Conservation (phyloP, 2,888 invertebrate species). For the Xylota sylvarum region DNA sequence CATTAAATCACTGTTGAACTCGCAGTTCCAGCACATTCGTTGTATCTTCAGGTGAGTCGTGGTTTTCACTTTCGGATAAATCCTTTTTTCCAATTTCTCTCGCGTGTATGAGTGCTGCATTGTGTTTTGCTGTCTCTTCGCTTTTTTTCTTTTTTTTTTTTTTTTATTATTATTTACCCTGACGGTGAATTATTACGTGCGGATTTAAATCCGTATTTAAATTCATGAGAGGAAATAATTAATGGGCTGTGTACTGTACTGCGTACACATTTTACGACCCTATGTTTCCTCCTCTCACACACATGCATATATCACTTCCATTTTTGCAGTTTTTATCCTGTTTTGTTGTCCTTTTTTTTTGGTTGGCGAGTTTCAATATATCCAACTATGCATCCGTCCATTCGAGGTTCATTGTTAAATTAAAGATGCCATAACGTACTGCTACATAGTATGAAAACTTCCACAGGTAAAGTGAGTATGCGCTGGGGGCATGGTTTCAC, state of each 20-base stretch:
- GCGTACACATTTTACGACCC: slow-evolving; percentile 64
- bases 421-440: slow-evolving; percentile 64
- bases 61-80: slow-evolving; percentile 49
- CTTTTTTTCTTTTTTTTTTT: slow-evolving; percentile 6
- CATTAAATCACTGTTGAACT: slow-evolving; percentile 56
- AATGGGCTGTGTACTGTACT: slow-evolving; percentile 61
- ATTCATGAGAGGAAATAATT: slow-evolving; percentile 77
- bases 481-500: neutral
- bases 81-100: slow-evolving; percentile 45
- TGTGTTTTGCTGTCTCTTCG: slow-evolving; percentile 42
- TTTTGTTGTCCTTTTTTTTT: slow-evolving; percentile 13
- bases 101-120: slow-evolving; percentile 43
- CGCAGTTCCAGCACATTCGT: slow-evolving; percentile 34
- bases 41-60: slow-evolving; percentile 47
- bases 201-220: slow-evolving; percentile 76
- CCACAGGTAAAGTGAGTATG: slow-evolving; percentile 8
- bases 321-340: slow-evolving; percentile 23
- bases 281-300: slow-evolving; percentile 33
- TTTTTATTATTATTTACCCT: slow-evolving; percentile 64
- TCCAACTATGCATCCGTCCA: slow-evolving; percentile 57
- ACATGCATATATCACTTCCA: slow-evolving; percentile 37
- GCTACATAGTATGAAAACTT: no score
- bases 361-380: slow-evolving; percentile 61
- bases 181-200: slow-evolving; percentile 76
- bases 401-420: slow-evolving; percentile 71